Percentiles rank a stretch among this genome's conserved stretches.
phyloP scores from a whole-genome alignment of 2,888 invertebrate genomes.

The Microctonus hyperodae region DNA sequence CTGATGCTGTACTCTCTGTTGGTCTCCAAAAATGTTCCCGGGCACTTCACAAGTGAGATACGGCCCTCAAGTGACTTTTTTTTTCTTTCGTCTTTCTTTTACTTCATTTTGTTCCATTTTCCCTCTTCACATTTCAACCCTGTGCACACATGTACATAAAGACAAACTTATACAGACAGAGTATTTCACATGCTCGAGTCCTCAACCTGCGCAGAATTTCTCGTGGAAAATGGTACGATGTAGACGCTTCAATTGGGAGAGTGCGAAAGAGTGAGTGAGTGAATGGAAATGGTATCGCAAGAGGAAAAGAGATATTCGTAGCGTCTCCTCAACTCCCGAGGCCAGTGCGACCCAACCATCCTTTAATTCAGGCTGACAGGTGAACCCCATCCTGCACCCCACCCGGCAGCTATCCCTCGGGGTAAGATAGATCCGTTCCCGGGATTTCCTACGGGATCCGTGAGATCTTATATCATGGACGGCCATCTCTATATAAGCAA shows the following conservation, averaged over 20 bases:
- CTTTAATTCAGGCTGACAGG: conserved; percentile 70
- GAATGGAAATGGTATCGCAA: neutral
- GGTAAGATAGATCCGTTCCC: conserved; percentile 63
- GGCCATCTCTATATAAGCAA: conserved; percentile 62
- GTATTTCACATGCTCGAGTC: neutral
- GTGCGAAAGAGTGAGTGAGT: neutral
- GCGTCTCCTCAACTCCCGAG: conserved; percentile 34
- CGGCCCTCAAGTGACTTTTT: conserved; percentile 38
- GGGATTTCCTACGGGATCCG: conserved; percentile 64
- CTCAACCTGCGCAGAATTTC: neutral
- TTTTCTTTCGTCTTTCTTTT: conserved; percentile 6
- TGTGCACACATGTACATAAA: neutral
- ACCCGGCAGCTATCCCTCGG: conserved; percentile 58
- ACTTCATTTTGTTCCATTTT: neutral
- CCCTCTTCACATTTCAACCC: neutral
- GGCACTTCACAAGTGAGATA: conserved; percentile 35
- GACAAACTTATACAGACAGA: neutral
- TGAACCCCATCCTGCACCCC: conserved; percentile 57
- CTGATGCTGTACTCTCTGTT: conserved; percentile 16
- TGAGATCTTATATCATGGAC: conserved; percentile 62
- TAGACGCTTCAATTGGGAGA: conserved; percentile 50
- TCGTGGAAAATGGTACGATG: conserved; percentile 27
- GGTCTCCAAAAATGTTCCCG: conserved; percentile 36
- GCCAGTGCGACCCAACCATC: conserved; percentile 61
- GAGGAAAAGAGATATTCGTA: conserved; percentile 35